Evolutionary conservation across 2,888 invertebrate genomes (phyloP), one percentile per base, ranked within the genome.

Genomic region (Hyposoter dolosus): DNA sequence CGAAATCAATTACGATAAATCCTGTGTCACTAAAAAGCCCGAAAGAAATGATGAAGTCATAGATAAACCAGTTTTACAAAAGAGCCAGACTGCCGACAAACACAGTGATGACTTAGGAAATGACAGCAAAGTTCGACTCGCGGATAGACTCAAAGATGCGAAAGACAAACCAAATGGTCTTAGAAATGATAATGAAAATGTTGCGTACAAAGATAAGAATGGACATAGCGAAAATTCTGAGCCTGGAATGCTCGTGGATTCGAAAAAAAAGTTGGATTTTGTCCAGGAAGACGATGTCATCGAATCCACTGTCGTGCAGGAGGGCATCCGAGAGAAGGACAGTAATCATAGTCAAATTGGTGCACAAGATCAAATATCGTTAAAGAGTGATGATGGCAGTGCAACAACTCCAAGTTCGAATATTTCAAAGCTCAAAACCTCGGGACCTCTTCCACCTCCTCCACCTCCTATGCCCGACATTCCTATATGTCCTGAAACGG

Each of bases 121-220:
- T 84, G 95, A 95, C 88, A 87, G 95, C 95, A 3, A 91, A 95
- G 82, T 95, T 95, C 40, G 94, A 65, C 69, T 75, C 0, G 40
- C 75, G 10, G 12, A 83, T 65, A 56, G 65, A 63, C 69, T 45
- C 7, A 63, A 69, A 32, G 74, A 82, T 35, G 63, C n/a, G 12
- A 28, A 35, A 10, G 19, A 15, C 60, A 28, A 65, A 28, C 43
- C 68, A 10, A 84, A 82, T 23, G 68, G 47, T 47, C 23, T 72
- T 76, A 23, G 28, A 28, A 71, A 75, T 12, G 69, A 76, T 23
- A 68, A 80, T 12, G 10, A 12, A 40, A 69, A 74, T 28, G n/a
- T 19, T n/a, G n/a, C 35, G 19, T 15, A 60, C n/a, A 19, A 56
- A 3, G 77, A 81, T 60, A 40, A 23, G 10, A 74, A 56, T 4